Evolutionary conservation across 2,888 invertebrate species (phyloP), one percentile per base, ranked within the genome.

Genomic region (Sipha maydis): DNA sequence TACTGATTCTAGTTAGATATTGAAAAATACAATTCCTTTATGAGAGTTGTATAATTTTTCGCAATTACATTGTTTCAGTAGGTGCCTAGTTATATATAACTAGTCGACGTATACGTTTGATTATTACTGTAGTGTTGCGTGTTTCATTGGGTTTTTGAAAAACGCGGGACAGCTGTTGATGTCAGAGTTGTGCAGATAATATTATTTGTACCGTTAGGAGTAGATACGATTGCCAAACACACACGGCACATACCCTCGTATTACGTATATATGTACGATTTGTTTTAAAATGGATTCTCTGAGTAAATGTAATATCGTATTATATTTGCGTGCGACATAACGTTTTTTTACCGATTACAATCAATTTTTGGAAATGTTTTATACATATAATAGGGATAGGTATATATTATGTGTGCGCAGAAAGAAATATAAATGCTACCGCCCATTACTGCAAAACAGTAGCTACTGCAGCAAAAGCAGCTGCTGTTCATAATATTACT

Each of bases 381-480:
- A 28, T 75, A 38, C 28, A n/a, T 9, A 4, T 9, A 4, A 17
- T 34, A 56, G 34, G 54, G 1, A 48, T 48, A 48, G 14, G 48
- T 48, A 80, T 41, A 48, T 48, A 14, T 14, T 48, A 14, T 48
- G 48, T n/a, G 71, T 4, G 14, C n/a, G 71, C 34, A 2, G 19
- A 75, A 38, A n/a, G 73, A 80, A 38, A 61, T 8, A 54, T 54
- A 67, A 31, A 48, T 17, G 61, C 21, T 61, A 48, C 61, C 61
- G 61, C 61, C 21, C 25, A 61, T 61, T 61, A 61, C 25, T 61
- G 61, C 61, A 9, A 61, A 61, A 61, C 61, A 61, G 61, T 61
- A 25, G 76, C 77, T 77, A 77, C 85, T 85, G 85, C 77, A 48
- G 14, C 14, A 14, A 48, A 48, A 48, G 76, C 85, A 85, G 85